Percentiles rank a stretch among this genome's conserved stretches.
Evolutionary conservation across 2,113 vertebrate species (phyloP).

Genomic region (Hystrix brachyura): DNA sequence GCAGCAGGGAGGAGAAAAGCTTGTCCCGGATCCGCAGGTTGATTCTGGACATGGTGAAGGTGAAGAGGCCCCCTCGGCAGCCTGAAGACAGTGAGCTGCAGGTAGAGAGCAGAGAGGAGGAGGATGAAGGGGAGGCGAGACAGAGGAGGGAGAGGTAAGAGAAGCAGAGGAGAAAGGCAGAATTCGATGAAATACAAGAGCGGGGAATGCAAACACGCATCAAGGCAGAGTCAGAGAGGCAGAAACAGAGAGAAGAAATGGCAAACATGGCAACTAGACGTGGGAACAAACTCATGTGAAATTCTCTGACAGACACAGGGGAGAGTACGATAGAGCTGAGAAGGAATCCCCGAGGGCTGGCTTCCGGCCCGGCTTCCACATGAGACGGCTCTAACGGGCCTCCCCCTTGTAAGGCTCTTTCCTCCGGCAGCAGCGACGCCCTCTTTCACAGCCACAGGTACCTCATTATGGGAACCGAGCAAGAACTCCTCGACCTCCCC

Average conservation of each 20-base stretch:
- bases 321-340: background rate
- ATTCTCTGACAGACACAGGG: background rate
- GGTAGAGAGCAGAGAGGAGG: background rate
- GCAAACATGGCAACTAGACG: background rate
- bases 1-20: conserved; percentile 84
- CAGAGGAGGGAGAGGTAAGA: background rate
- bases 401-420: background rate
- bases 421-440: background rate
- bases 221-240: background rate
- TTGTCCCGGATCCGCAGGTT: conserved; percentile 67
- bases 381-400: accelerated
- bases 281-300: background rate
- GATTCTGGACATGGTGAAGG: conserved; percentile 56
- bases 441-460: background rate
- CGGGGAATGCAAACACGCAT: background rate
- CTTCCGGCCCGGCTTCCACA: background rate
- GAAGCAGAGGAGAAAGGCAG: background rate
- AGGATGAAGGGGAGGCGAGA: no score
- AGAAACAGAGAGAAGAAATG: background rate
- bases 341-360: background rate
- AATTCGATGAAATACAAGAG: background rate
- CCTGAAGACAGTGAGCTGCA: conserved; percentile 80
- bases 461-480: background rate
- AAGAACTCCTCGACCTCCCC: background rate
- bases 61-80: conserved; percentile 81